These are phyloP conservation scores for Virgularia gustaviana DNA, from an alignment of 92 coral and sea anemone genomes.

Conservation along the genomic window DNA sequence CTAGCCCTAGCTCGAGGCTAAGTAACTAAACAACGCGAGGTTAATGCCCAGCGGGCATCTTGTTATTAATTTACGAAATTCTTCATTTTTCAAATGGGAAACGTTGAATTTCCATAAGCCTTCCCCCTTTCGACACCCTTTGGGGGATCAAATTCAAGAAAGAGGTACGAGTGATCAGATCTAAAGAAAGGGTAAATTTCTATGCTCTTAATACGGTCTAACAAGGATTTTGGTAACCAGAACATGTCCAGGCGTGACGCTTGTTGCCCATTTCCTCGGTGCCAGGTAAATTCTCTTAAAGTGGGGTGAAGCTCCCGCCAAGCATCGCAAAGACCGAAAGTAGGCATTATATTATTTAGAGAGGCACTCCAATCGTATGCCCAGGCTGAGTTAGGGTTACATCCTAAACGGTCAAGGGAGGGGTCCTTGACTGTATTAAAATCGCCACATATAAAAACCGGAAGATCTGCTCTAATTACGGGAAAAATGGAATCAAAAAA, in stretches of 20 bases:
- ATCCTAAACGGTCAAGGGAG: background rate
- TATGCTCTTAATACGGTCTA: background rate
- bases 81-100: too few relatives aligned
- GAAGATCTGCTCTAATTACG: background rate
- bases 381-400: background rate
- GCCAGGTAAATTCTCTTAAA: background rate
- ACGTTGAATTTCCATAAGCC: too few relatives aligned
- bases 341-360: background rate
- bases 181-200: too few relatives aligned
- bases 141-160: background rate
- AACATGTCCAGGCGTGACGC: constrained; percentile 15
- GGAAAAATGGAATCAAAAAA: background rate
- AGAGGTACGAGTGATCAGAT: background rate
- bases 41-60: too few relatives aligned
- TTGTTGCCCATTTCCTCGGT: background rate
- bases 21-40: too few relatives aligned
- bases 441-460: too few relatives aligned
- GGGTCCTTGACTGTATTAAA: background rate
- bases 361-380: background rate
- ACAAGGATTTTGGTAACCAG: background rate
- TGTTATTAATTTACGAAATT: background rate
- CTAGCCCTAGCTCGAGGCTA: too few relatives aligned
- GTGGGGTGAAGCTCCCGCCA: background rate
- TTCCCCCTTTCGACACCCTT: background rate
- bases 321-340: background rate